These are phyloP conservation scores for Leptinotarsa defecta DNA, from an alignment of 1,140 invertebrate species.

Conservation along the genomic window DNA sequence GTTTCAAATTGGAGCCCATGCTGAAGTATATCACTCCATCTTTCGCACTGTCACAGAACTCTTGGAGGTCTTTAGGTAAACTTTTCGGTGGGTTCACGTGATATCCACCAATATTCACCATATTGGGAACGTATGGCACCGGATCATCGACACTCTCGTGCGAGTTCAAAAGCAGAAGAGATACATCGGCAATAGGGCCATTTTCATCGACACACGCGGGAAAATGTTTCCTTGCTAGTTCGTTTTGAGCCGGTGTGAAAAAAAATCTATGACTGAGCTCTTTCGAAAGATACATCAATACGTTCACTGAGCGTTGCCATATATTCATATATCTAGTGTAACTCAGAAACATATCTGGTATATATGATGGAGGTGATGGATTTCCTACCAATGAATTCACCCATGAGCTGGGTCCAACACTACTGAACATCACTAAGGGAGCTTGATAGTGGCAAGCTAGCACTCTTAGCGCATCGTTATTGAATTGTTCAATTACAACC, in stretches of 20 bases:
- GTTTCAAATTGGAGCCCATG: slow-evolving; percentile 65
- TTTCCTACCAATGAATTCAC: slow-evolving; percentile 50
- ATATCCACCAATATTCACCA: slow-evolving; percentile 60
- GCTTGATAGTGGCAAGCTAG: slow-evolving; percentile 55
- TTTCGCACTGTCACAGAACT: slow-evolving; percentile 59
- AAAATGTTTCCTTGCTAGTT: slow-evolving; percentile 52
- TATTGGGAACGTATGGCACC: slow-evolving; percentile 53
- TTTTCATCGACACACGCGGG: slow-evolving; percentile 57
- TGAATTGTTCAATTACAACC: slow-evolving; percentile 56
- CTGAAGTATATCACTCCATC: slow-evolving; percentile 67
- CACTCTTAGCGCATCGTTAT: slow-evolving; percentile 55
- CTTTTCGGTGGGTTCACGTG: slow-evolving; percentile 52
- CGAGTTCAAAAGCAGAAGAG: slow-evolving; percentile 53
- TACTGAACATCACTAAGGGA: slow-evolving; percentile 54
- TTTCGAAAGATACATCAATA: slow-evolving; percentile 31
- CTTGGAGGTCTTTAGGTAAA: slow-evolving; percentile 57
- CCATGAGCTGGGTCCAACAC: slow-evolving; percentile 41
- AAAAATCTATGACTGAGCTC: slow-evolving; percentile 35
- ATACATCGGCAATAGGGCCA: slow-evolving; percentile 58
- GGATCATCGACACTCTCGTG: slow-evolving; percentile 47
- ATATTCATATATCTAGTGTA: slow-evolving; percentile 55
- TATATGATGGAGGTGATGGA: slow-evolving; percentile 52
- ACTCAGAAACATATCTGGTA: slow-evolving; percentile 47
- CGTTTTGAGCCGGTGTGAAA: slow-evolving; percentile 48
- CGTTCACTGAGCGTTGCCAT: slow-evolving; percentile 54